These are phyloP conservation scores for Dryobotodes eremita DNA, from an alignment of 2,888 invertebrate genomes.

Conservation along the genomic window DNA sequence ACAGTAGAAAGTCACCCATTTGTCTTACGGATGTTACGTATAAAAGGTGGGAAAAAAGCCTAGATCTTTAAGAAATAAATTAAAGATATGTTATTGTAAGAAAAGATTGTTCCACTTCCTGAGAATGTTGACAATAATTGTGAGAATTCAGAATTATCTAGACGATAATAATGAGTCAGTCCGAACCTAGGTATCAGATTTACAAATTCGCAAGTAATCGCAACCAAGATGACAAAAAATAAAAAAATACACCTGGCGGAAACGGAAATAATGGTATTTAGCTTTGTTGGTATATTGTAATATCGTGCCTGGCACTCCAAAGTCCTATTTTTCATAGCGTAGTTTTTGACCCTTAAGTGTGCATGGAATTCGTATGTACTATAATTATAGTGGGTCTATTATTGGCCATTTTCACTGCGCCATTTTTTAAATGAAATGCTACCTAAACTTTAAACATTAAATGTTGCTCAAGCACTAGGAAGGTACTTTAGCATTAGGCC, in stretches of 20 bases:
- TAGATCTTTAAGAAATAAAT: constrained; percentile 14
- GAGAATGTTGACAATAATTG: constrained; percentile 46
- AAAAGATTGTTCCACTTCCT: constrained; percentile 52
- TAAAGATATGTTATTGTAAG: constrained; percentile 53
- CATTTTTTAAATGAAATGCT: not conserved
- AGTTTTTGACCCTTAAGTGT: too few relatives aligned
- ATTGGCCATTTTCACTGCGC: not conserved
- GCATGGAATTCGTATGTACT: not conserved
- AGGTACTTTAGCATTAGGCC: constrained; percentile 25
- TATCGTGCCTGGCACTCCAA: not conserved
- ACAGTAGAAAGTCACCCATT: constrained; percentile 61
- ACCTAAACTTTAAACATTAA: too few relatives aligned
- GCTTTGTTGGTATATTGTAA: too few relatives aligned
- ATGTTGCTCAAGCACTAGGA: constrained; percentile 6
- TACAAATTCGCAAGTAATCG: not conserved
- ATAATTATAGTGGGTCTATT: not conserved
- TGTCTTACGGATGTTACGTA: constrained; percentile 54
- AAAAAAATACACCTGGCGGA: not conserved
- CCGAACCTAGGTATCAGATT: not conserved
- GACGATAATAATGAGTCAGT: constrained; percentile 12
- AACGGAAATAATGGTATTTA: not conserved
- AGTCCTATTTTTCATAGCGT: not conserved
- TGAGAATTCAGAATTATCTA: constrained; percentile 24
- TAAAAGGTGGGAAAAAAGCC: constrained; percentile 58
- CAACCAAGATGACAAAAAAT: not conserved